These are phyloP conservation scores for Dasyurus viverrinus DNA, from an alignment of 2,113 vertebrate genomes.

Conservation along the genomic window DNA sequence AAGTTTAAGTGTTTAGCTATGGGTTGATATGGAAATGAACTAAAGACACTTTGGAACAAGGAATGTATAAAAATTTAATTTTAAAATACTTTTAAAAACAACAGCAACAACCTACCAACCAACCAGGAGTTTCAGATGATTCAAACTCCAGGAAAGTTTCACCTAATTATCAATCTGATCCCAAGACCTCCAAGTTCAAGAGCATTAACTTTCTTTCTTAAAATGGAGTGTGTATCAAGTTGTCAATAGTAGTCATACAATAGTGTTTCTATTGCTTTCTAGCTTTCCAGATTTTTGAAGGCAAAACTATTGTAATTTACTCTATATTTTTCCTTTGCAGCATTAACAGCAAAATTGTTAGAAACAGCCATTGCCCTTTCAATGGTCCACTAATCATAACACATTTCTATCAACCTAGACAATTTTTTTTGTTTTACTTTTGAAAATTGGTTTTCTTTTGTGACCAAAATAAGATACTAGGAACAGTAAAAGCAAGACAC, in stretches of 20 bases:
- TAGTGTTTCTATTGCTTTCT: neutral
- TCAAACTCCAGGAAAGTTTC: neutral
- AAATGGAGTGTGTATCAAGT: neutral
- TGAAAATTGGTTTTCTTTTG: constrained; percentile 61
- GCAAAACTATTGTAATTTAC: neutral
- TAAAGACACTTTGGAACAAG: neutral
- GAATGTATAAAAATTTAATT: neutral
- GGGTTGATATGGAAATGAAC: neutral
- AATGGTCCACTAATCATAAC: constrained; percentile 46
- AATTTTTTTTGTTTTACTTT: constrained; percentile 57
- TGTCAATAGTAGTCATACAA: neutral
- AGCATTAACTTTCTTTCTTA: neutral
- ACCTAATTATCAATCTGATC: neutral
- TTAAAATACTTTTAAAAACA: no score
- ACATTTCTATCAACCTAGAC: constrained; percentile 32
- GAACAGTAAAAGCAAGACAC: constrained; percentile 53
- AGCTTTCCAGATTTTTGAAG: neutral
- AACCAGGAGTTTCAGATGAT: neutral
- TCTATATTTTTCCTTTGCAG: neutral
- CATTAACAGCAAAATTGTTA: neutral
- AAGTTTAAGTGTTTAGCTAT: neutral
- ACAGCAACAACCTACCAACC: no score
- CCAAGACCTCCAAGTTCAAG: constrained; percentile 24
- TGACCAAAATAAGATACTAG: constrained; percentile 51
- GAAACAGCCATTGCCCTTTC: constrained; percentile 31